Conservation (phyloP, 2,797 vertebrate genomes). For the Notamacropus eugenii region DNA sequence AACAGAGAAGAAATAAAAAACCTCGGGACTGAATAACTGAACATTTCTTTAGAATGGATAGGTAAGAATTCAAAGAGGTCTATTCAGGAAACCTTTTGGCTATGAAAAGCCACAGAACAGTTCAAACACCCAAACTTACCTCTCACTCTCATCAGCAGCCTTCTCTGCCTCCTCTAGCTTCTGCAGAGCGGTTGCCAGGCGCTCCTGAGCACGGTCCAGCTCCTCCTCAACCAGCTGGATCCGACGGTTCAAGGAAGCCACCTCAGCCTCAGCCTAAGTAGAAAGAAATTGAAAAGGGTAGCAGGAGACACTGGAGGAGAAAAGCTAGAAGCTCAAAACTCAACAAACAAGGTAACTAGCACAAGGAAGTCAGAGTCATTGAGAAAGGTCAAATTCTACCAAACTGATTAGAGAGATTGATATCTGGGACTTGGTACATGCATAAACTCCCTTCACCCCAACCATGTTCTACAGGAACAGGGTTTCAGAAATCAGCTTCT, state of each 20-base stretch:
- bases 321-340: neutral
- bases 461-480: slow-evolving; percentile 13
- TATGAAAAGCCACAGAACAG: neutral
- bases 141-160: slow-evolving; percentile 93
- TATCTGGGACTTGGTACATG: neutral
- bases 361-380: neutral
- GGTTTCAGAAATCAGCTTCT: slow-evolving; percentile 47
- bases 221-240: slow-evolving; percentile 95
- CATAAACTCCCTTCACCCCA: slow-evolving; percentile 33
- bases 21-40: neutral
- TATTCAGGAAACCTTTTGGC: neutral
- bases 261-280: slow-evolving; percentile 91
- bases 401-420: neutral
- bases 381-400: neutral
- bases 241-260: slow-evolving; percentile 89
- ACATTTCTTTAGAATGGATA: neutral
- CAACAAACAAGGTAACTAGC: neutral
- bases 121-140: slow-evolving; percentile 82
- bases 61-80: neutral
- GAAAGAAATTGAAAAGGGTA: neutral
- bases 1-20: slow-evolving; percentile 12
- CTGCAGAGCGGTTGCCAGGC: slow-evolving; percentile 89
- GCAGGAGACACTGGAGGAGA: slow-evolving; percentile 32
- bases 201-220: slow-evolving; percentile 92
- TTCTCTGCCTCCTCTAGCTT: slow-evolving; percentile 95